phyloP scores from a whole-genome alignment of 2,888 invertebrate species.

The Ophion obscuratus region DNA sequence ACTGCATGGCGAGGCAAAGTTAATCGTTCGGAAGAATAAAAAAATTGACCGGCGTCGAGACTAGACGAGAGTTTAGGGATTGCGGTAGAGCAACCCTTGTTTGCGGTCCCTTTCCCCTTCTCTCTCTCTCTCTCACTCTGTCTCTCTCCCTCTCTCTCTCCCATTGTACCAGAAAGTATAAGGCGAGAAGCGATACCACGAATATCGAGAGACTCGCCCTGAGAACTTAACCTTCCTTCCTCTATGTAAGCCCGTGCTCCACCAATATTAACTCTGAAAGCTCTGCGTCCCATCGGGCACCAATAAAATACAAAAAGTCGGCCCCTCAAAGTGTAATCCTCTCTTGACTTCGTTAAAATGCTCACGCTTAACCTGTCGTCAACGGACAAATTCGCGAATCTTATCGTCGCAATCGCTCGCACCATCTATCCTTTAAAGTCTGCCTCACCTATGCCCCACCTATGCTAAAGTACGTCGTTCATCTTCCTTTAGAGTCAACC shows the following conservation, averaged over 20 bases:
- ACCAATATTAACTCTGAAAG: conserved; percentile 56
- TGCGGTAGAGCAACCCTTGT: conserved; percentile 46
- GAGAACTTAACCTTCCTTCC: conserved; percentile 35
- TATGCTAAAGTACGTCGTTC: no score
- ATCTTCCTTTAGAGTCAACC: no score
- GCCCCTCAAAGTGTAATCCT: conserved; percentile 49
- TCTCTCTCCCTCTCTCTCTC: not conserved
- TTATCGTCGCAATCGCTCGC: conserved; percentile 13
- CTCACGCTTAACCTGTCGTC: conserved; percentile 17
- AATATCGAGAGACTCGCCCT: conserved; percentile 55
- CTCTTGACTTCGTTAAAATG: conserved; percentile 19
- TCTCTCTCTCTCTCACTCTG: not conserved
- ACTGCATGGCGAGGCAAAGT: not conserved
- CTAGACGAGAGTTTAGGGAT: conserved; percentile 44
- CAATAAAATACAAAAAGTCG: not conserved
- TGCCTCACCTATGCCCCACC: no score
- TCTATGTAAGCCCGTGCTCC: conserved; percentile 1
- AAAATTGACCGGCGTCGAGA: conserved; percentile 20
- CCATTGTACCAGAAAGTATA: no score
- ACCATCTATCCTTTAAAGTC: no score
- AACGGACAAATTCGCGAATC: conserved; percentile 2
- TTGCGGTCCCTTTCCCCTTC: not conserved
- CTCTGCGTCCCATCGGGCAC: conserved; percentile 27
- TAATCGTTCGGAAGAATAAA: conserved; percentile 25
- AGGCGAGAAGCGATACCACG: conserved; percentile 22